Evolutionary conservation across 1,140 invertebrate genomes (phyloP).

Genomic region (Listronotus bonariensis): DNA sequence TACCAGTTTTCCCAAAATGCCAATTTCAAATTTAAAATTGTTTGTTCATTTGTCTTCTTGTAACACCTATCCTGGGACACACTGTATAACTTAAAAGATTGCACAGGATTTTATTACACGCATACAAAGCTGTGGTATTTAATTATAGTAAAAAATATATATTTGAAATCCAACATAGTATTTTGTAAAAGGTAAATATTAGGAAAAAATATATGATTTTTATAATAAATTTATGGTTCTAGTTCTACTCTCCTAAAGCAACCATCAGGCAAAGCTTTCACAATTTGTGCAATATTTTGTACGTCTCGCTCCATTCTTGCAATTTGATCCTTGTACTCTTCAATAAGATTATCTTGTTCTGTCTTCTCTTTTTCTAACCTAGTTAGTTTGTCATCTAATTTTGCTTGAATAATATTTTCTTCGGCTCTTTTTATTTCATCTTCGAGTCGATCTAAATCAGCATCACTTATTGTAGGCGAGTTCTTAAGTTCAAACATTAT

Average conservation of each 20-base stretch:
- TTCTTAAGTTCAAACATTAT: conserved; percentile 82
- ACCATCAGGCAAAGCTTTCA: conserved; percentile 76
- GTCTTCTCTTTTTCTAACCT: conserved; percentile 72
- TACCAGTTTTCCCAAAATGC: too few species aligned
- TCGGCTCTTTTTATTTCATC: conserved; percentile 74
- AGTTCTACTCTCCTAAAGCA: conserved; percentile 66
- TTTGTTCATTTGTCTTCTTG: too few species aligned
- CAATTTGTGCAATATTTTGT: conserved; percentile 84
- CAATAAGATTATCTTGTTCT: conserved; percentile 77
- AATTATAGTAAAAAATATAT: too few species aligned
- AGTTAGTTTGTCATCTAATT: conserved; percentile 77
- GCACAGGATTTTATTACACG: too few species aligned
- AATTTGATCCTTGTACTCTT: conserved; percentile 82
- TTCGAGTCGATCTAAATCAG: conserved; percentile 73
- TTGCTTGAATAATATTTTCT: conserved; percentile 69
- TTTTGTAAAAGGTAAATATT: too few species aligned
- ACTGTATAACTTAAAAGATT: too few species aligned
- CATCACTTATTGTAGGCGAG: conserved; percentile 74
- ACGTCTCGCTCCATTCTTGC: conserved; percentile 77
- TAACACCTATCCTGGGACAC: too few species aligned
- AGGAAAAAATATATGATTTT: too few species aligned
- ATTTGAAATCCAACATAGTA: too few species aligned
- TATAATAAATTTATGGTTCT: conserved; percentile 42
- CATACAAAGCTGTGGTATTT: too few species aligned
- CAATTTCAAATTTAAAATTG: too few species aligned